Percentiles rank a stretch among this genome's conserved stretches.
phyloP scores from a whole-genome alignment of 2,797 vertebrate species.

The Propithecus deckenii region DNA sequence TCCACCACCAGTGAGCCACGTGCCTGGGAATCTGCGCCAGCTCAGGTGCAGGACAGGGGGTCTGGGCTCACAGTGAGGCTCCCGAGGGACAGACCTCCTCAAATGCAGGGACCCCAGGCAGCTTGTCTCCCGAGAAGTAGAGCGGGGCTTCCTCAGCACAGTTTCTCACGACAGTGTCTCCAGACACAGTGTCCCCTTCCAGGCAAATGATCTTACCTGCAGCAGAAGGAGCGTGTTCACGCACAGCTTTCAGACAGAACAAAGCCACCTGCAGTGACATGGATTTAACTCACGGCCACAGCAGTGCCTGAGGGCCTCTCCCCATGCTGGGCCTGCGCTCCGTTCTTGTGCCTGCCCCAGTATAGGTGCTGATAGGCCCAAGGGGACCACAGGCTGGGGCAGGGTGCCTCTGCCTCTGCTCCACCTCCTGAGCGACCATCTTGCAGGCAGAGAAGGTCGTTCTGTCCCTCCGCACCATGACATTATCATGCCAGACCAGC shows the following conservation, averaged over 20 bases:
- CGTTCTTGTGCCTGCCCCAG: neutral
- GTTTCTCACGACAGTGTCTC: neutral
- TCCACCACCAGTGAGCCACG: neutral
- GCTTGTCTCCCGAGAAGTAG: neutral
- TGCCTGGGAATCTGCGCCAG: neutral
- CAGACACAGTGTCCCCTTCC: neutral
- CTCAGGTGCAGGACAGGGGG: neutral
- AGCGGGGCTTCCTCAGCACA: neutral
- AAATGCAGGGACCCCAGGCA: neutral
- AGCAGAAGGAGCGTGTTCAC: rapidly evolving
- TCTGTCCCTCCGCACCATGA: neutral
- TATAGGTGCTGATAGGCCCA: neutral
- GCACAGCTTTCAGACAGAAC: neutral
- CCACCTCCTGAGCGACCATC: neutral
- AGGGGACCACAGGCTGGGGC: neutral
- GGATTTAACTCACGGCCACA: neutral
- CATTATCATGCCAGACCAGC: neutral
- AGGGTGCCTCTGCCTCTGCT: neutral
- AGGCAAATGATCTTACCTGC: neutral
- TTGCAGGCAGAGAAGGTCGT: neutral
- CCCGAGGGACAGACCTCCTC: neutral
- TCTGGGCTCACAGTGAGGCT: neutral
- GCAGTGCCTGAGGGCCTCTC: neutral
- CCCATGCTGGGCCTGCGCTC: neutral
- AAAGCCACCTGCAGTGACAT: neutral